Base-by-base conservation (phyloP, 2,797 vertebrate species). In the Alca torda region DNA sequence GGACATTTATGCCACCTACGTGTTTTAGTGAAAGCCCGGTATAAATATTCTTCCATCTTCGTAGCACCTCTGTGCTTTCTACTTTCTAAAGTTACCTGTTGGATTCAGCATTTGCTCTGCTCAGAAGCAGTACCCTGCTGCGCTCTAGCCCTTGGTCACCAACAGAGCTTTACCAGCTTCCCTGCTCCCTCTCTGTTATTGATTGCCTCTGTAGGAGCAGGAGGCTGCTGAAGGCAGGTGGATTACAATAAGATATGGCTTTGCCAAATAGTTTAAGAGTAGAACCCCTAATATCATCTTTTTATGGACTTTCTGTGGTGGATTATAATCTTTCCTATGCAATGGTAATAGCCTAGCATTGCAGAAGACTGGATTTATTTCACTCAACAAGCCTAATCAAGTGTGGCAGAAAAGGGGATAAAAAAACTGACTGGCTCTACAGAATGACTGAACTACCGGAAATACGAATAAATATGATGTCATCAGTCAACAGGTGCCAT, bases 91-190 rank as follows among this genome's bases (percentile, higher is more conserved):
- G 21, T 57, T 61, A 37, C 13, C 10, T 26, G 10, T 53, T 68
- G 10, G 8, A 37, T 76, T 95, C 88, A 93, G 70, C 90, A 90
- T 92, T 86, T 87, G 63, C 43, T 50, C 63, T 5, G 0, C 41
- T 92, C 89, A 96, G 91, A 97, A 96, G 60, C 87, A 85, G 78
- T 86, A 63, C 90, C 87, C 83, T 96, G 80, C 88, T 97, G 77
- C 67, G 96, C 67, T 94, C 81, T 94, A 73, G 77, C n/a, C 73
- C 59, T 87, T 94, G 81, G 69, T 95, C 89, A 93, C 87, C 60
- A 95, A 72, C 54, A 92, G 81, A 82, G 48, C 69, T 97, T 95
- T 92, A 93, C 90, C 80, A 95, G 33, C 86, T 81, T 92, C 46
- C 90, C 33, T 69, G 14, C 72, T 90, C 51, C 41, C 72, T 82